Conservation (phyloP, 2,888 invertebrate genomes). For the Drosophila ezoana region DNA sequence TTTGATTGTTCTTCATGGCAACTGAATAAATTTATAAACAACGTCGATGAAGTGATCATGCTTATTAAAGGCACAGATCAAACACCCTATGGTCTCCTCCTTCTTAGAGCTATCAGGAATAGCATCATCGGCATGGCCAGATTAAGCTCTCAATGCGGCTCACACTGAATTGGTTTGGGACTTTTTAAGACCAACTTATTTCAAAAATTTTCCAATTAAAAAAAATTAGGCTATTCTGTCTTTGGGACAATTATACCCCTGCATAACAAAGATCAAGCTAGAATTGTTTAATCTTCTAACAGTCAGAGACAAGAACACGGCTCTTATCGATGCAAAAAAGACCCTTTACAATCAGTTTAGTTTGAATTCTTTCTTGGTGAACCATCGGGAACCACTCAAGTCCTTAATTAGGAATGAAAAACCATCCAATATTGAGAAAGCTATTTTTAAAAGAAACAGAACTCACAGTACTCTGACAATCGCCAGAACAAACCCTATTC, state of each 20-base stretch:
- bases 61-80: background rate
- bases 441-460: background rate
- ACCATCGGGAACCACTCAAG: background rate
- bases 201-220: too few relatives aligned
- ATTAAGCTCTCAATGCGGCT: background rate
- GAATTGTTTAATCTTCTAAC: background rate
- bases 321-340: background rate
- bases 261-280: background rate
- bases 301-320: background rate
- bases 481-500: background rate
- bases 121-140: background rate
- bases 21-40: background rate
- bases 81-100: background rate
- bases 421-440: background rate
- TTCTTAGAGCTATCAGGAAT: background rate
- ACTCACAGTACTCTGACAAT: background rate
- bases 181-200: too few relatives aligned
- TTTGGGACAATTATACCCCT: background rate
- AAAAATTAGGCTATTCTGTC: background rate
- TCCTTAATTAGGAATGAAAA: background rate
- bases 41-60: constrained; percentile 18
- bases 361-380: background rate
- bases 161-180: background rate
- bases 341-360: background rate
- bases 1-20: too few relatives aligned